These are phyloP conservation scores for Coenonympha glycerion DNA, from an alignment of 2,888 invertebrate genomes.

Conservation along the genomic window DNA sequence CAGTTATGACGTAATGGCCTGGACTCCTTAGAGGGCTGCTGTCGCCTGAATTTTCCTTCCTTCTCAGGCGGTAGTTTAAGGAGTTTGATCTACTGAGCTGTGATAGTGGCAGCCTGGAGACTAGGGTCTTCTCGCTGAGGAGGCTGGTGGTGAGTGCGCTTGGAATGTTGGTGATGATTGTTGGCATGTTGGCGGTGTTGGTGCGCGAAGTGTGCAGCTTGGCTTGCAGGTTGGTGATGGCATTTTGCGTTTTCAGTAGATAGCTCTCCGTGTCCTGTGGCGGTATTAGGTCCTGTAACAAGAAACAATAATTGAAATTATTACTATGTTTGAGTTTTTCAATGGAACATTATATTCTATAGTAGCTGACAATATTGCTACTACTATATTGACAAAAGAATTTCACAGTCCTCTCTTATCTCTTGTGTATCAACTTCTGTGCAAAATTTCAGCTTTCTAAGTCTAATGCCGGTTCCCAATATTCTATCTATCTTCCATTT, in stretches of 20 bases:
- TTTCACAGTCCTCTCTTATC: too few species aligned
- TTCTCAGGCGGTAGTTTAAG: conserved; percentile 63
- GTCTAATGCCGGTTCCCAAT: too few species aligned
- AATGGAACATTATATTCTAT: too few species aligned
- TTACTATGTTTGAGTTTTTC: too few species aligned
- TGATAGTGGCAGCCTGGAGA: conserved; percentile 64
- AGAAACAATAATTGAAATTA: conserved; percentile 20
- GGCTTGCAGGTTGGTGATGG: conserved; percentile 77
- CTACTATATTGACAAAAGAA: too few species aligned
- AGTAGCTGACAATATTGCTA: too few species aligned
- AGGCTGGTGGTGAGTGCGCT: conserved; percentile 60
- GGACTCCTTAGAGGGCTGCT: conserved; percentile 67
- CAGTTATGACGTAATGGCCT: conserved; percentile 67
- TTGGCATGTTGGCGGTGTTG: conserved; percentile 48
- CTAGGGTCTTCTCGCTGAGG: conserved; percentile 64
- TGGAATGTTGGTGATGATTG: conserved; percentile 50
- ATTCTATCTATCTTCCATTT: too few species aligned
- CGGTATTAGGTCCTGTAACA: conserved; percentile 70
- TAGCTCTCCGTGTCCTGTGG: conserved; percentile 74
- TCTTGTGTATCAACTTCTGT: too few species aligned
- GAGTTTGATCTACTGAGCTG: conserved; percentile 69
- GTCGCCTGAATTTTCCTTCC: conserved; percentile 56
- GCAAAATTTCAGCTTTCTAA: too few species aligned
- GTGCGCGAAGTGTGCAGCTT: conserved; percentile 63
- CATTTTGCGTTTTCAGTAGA: conserved; percentile 77